Evolutionary conservation across 2,888 invertebrate genomes (phyloP), one percentile per base, ranked within the genome.

Genomic region (Lissocephala sabroskyi): DNA sequence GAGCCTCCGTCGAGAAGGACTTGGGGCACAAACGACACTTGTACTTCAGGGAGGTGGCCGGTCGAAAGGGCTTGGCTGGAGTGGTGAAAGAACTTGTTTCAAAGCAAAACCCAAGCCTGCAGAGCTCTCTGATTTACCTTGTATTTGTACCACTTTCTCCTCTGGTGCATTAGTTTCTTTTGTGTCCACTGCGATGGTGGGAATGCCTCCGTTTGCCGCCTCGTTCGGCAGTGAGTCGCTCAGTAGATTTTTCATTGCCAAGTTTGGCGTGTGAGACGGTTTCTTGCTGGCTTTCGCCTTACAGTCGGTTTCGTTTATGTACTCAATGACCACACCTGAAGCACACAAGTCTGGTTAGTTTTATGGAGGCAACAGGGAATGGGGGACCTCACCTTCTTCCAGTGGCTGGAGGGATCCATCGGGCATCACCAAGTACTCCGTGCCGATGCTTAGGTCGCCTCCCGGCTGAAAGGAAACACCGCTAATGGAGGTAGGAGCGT

Each of bases 381-480:
- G n/a, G n/a, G n/a, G n/a, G n/a, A n/a, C n/a, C n/a, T n/a, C n/a
- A n/a, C n/a, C n/a, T n/a, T n/a, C n/a, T n/a, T 73, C 62, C 2
- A 81, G 59, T 55, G 78, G 76, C 46, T 81, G 74, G 30, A 81
- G 57, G 0, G 68, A 65, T 2, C 82, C 82, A 56, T 81, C 81
- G 1, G 79, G 62, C 65, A 79, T 58, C 7, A 81, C 77, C 19
- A 81, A 49, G 55, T 68, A 81, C 45, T 81, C 80, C 13, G 79
- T 73, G 16, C 78, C 79, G 2, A 81, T 59, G 52, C 56, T 76
- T 16, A 78, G 28, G 45, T 79, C 53, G 14, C 45, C 51, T 5
- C 41, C 32, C 16, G n/a, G n/a, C n/a, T n/a, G n/a, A n/a, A n/a
- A n/a, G n/a, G n/a, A n/a, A n/a, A n/a, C n/a, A n/a, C n/a, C n/a